phyloP scores from a whole-genome alignment of 2,113 vertebrate genomes.

The Urocolius indicus region DNA sequence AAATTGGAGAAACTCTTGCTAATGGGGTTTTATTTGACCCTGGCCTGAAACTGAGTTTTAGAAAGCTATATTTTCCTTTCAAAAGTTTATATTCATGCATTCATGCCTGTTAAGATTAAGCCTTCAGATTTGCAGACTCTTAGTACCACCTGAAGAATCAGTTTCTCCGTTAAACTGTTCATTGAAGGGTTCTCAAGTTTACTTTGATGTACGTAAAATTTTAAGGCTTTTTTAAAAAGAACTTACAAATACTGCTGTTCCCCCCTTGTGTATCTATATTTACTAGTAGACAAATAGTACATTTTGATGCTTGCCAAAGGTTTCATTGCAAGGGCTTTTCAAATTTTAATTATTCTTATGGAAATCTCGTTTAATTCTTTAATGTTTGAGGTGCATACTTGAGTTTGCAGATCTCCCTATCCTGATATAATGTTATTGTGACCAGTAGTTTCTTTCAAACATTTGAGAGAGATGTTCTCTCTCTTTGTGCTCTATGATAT shows the following conservation, averaged over 20 bases:
- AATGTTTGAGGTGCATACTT: background rate
- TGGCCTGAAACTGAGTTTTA: background rate
- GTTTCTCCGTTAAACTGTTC: background rate
- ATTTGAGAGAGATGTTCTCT: background rate
- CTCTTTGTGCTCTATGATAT: background rate
- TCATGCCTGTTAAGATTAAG: background rate
- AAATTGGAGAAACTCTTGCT: background rate
- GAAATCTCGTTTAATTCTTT: background rate
- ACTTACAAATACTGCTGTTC: background rate
- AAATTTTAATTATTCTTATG: conserved; percentile 8
- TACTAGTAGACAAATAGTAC: background rate
- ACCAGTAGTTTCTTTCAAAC: background rate
- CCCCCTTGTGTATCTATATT: background rate
- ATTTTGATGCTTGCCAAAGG: background rate
- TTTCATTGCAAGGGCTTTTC: background rate
- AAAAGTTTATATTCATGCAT: background rate
- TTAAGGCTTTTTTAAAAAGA: background rate
- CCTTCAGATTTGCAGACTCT: background rate
- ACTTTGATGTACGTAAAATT: background rate
- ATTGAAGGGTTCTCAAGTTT: background rate
- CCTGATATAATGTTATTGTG: background rate
- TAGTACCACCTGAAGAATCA: background rate
- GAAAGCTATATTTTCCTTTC: conserved; percentile 5
- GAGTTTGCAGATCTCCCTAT: background rate
- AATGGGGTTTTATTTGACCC: background rate